These are phyloP conservation scores for Acanthurus leucopareius DNA, from an alignment of 2,797 vertebrate genomes.

Conservation along the genomic window DNA sequence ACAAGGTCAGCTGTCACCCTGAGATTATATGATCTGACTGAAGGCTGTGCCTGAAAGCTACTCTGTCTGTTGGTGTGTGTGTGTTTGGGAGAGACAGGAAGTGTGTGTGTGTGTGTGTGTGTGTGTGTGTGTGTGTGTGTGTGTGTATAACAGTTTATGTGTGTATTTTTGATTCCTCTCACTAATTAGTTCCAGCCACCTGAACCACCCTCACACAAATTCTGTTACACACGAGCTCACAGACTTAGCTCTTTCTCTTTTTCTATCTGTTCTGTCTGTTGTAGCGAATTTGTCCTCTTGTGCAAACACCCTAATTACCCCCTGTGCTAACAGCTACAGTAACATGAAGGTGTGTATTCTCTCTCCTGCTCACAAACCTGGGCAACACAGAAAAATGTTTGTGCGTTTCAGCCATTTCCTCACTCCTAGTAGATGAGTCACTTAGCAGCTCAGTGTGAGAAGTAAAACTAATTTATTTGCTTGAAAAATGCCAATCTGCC, in stretches of 20 bases:
- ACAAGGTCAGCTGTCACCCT: slow-evolving; percentile 71
- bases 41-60: slow-evolving; percentile 58
- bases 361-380: slow-evolving; percentile 40
- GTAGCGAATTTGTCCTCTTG: slow-evolving; percentile 54
- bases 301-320: slow-evolving; percentile 52
- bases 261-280: slow-evolving; percentile 30
- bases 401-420: slow-evolving; percentile 38
- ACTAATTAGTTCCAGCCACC: slow-evolving; percentile 69
- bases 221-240: slow-evolving; percentile 39
- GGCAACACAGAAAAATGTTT: slow-evolving; percentile 24
- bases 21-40: slow-evolving; percentile 59
- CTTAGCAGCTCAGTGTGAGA: slow-evolving; percentile 39
- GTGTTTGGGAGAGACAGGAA: background rate
- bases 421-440: slow-evolving; percentile 57
- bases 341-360: slow-evolving; percentile 59
- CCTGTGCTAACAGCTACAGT: slow-evolving; percentile 31
- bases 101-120: slow-evolving; percentile 23
- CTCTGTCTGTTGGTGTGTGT: background rate
- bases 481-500: slow-evolving; percentile 29
- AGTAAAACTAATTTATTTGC: slow-evolving; percentile 53
- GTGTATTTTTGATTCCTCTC: slow-evolving; percentile 55
- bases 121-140: slow-evolving; percentile 4
- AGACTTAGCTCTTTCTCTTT: slow-evolving; percentile 32
- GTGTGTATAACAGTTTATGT: slow-evolving; percentile 2
- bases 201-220: slow-evolving; percentile 62